Conservation (phyloP, 2,113 vertebrate species). For the Circaetus gallicus region DNA sequence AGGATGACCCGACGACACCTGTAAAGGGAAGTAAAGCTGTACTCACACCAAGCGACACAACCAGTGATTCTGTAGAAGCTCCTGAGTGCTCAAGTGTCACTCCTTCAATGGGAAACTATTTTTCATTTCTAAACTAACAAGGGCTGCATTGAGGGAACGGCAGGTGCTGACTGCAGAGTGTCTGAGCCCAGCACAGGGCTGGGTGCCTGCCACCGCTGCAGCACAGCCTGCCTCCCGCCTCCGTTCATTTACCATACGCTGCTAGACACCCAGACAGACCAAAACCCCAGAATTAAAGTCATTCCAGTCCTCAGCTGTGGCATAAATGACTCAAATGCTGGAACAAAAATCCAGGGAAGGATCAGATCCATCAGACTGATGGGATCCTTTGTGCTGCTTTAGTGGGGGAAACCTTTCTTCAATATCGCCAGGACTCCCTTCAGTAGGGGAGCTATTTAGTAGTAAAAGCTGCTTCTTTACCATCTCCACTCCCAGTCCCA, state of each 20-base stretch:
- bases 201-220: fast-evolving
- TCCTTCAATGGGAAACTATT: background rate
- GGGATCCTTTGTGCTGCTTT: background rate
- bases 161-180: background rate
- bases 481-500: background rate
- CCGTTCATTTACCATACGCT: fast-evolving
- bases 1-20: background rate
- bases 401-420: background rate
- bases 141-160: background rate
- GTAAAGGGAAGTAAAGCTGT: background rate
- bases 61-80: background rate
- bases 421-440: background rate
- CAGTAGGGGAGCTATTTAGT: background rate
- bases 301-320: background rate
- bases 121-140: background rate
- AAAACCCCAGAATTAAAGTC: background rate
- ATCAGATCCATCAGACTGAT: background rate
- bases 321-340: background rate
- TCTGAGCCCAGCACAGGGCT: fast-evolving
- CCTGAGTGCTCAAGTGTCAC: background rate
- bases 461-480: background rate
- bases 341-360: background rate
- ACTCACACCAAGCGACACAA: background rate
- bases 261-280: background rate
- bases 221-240: background rate